Evolutionary conservation across 2,113 vertebrate genomes (phyloP).

Genomic region (Steatornis caripensis): DNA sequence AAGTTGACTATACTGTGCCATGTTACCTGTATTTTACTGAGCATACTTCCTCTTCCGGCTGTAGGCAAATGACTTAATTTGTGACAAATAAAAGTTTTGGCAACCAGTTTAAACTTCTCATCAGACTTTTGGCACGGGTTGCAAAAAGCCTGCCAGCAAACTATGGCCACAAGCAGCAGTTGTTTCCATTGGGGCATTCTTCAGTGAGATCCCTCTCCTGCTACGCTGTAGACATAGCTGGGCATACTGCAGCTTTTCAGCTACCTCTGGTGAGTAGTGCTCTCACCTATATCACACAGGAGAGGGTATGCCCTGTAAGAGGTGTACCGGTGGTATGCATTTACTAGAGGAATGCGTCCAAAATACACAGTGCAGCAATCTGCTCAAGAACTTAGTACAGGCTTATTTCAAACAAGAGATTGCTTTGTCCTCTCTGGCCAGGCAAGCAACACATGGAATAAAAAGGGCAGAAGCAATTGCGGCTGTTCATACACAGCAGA

Average conservation of each 20-base stretch:
- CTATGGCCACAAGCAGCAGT: conserved; percentile 25
- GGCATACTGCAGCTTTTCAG: conserved; percentile 31
- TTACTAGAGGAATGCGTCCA: conserved; percentile 41
- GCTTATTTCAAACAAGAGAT: conserved; percentile 15
- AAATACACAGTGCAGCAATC: conserved; percentile 18
- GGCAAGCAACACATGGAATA: background rate
- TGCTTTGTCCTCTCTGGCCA: background rate
- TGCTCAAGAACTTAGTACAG: background rate
- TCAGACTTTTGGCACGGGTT: conserved; percentile 3
- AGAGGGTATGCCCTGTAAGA: background rate
- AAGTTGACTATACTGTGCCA: background rate
- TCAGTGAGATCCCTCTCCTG: background rate
- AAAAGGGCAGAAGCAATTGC: conserved; percentile 3
- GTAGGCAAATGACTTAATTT: conserved; percentile 37
- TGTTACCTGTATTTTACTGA: background rate
- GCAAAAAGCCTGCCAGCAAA: conserved; percentile 33
- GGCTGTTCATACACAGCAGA: background rate
- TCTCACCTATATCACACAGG: background rate
- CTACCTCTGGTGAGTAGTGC: background rate
- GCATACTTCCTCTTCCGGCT: conserved; percentile 15
- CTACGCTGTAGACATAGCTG: background rate
- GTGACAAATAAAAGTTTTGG: conserved; percentile 13
- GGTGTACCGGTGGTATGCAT: background rate
- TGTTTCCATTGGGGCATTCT: conserved; percentile 16
- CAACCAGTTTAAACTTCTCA: conserved; percentile 23